Conservation (phyloP, 1,140 invertebrate genomes). For the Leptestheria dahalacensis region DNA sequence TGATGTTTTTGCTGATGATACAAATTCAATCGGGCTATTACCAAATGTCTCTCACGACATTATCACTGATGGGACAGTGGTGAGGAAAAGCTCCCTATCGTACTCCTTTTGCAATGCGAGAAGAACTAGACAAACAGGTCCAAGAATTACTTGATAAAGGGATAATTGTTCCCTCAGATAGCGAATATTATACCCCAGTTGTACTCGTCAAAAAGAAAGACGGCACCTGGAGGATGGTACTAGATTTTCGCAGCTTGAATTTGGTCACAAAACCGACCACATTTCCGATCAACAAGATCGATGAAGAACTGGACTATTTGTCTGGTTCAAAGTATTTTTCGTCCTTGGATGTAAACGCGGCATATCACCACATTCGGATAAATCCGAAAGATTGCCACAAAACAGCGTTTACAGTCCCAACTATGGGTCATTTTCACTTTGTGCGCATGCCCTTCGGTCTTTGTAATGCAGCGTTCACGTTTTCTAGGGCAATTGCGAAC, state of each 20-base stretch:
- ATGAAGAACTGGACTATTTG: neutral
- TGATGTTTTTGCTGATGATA: neutral
- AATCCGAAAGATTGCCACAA: neutral
- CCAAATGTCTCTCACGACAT: neutral
- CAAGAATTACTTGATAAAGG: neutral
- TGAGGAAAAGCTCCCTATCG: neutral
- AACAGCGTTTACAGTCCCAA: neutral
- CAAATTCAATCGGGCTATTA: neutral
- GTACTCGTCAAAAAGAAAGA: neutral
- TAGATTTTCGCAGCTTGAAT: neutral
- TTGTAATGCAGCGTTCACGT: neutral
- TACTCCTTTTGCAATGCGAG: neutral
- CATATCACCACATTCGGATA: neutral
- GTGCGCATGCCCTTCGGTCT: neutral
- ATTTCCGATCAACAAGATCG: neutral
- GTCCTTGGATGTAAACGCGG: neutral
- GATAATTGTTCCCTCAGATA: neutral
- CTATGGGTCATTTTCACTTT: neutral
- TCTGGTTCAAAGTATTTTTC: neutral
- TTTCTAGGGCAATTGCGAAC: neutral
- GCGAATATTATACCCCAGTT: neutral
- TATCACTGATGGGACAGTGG: neutral
- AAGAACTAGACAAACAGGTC: neutral
- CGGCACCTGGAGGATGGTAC: neutral
- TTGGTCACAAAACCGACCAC: neutral